A percentile compares a stretch with the other conserved stretches of the same genome.
These are phyloP conservation scores for Castor canadensis DNA, from an alignment of 2,113 vertebrate genomes.

Conservation along the genomic window DNA sequence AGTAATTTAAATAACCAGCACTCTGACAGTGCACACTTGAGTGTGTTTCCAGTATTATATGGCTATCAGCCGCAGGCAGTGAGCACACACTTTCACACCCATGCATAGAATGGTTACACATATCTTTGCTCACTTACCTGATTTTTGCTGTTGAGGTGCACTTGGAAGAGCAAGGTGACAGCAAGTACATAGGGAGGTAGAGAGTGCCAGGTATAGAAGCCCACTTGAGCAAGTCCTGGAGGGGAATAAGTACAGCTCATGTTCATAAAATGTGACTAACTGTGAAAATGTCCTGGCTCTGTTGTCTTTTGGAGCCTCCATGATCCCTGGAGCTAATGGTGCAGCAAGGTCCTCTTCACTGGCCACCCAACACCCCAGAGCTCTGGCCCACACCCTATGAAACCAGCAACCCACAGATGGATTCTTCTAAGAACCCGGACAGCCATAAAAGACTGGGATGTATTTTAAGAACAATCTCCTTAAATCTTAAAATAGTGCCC, in stretches of 20 bases:
- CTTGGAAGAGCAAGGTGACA: neutral
- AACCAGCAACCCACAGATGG: neutral
- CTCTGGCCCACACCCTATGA: neutral
- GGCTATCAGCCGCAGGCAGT: neutral
- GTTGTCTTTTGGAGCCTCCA: neutral
- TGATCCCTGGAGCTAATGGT: neutral
- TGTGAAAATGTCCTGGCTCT: neutral
- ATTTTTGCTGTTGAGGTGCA: neutral
- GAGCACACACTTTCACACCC: neutral
- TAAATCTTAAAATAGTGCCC: conserved; percentile 56
- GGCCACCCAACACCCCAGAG: neutral
- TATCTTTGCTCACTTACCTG: neutral
- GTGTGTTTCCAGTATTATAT: neutral
- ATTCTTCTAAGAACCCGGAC: neutral
- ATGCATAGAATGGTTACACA: neutral
- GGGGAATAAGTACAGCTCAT: neutral
- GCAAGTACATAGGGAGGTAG: neutral
- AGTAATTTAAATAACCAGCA: neutral
- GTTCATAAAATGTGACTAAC: neutral
- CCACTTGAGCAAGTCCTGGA: neutral
- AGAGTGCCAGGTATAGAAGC: neutral
- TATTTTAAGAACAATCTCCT: conserved; percentile 47
- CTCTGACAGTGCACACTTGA: neutral
- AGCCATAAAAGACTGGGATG: conserved; percentile 1
- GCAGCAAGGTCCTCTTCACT: neutral